Conservation (phyloP, 1,140 invertebrate species). For the Aleiodes sp. region DNA sequence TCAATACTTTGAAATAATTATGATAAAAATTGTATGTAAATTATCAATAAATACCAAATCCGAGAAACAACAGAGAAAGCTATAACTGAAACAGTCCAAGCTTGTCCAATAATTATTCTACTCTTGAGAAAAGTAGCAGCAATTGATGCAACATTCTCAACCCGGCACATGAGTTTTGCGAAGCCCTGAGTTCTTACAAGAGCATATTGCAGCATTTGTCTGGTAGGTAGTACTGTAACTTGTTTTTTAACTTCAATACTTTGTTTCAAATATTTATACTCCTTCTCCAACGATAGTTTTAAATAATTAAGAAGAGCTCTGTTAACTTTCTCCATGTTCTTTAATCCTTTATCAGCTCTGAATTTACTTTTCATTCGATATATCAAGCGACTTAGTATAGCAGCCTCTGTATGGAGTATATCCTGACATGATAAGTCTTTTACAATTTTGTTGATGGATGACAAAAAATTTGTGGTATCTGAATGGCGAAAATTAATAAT, state of each 20-base stretch:
- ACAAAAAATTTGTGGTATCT: slow-evolving; percentile 45
- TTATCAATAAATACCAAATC: slow-evolving; percentile 63
- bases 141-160: slow-evolving; percentile 62
- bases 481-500: slow-evolving; percentile 26
- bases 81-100: slow-evolving; percentile 67
- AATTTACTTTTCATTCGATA: slow-evolving; percentile 73
- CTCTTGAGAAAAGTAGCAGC: slow-evolving; percentile 66
- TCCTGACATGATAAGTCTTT: slow-evolving; percentile 64
- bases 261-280: slow-evolving; percentile 57
- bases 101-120: slow-evolving; percentile 68
- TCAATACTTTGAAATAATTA: too few species aligned
- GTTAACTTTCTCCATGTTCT: slow-evolving; percentile 69
- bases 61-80: slow-evolving; percentile 68
- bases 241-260: slow-evolving; percentile 52
- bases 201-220: slow-evolving; percentile 70
- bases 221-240: slow-evolving; percentile 62
- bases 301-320: slow-evolving; percentile 68
- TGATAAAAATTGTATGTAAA: background rate
- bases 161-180: slow-evolving; percentile 67
- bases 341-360: slow-evolving; percentile 69
- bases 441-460: slow-evolving; percentile 45
- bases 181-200: slow-evolving; percentile 68
- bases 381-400: slow-evolving; percentile 68
- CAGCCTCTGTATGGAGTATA: slow-evolving; percentile 67
- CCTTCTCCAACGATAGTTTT: slow-evolving; percentile 57